Percentiles rank a stretch among this genome's conserved stretches.
These are phyloP conservation scores for Bombus difficillimus DNA, from an alignment of 1,140 invertebrate genomes.

Conservation along the genomic window DNA sequence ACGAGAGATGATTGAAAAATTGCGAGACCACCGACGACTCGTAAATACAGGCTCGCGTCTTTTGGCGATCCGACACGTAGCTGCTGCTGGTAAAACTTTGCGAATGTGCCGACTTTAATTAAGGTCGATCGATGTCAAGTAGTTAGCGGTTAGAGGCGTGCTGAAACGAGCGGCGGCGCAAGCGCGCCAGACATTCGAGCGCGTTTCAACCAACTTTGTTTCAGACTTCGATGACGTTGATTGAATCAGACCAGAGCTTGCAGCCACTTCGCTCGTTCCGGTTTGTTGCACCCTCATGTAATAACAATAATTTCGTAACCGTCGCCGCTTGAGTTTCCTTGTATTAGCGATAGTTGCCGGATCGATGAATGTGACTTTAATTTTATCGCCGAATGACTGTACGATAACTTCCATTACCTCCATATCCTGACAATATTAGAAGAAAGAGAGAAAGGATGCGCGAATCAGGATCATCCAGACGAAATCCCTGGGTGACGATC, in stretches of 20 bases:
- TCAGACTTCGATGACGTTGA: conserved; percentile 47
- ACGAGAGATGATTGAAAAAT: background rate
- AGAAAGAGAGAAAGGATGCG: background rate
- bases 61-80: background rate
- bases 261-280: conserved; percentile 22
- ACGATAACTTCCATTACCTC: too few species aligned
- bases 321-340: too few species aligned
- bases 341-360: background rate
- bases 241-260: conserved; percentile 40
- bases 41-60: conserved; percentile 8
- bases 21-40: background rate
- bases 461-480: background rate
- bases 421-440: background rate
- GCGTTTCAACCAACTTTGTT: conserved; percentile 42
- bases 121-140: conserved; percentile 56
- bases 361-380: background rate
- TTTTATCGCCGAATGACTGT: too few species aligned
- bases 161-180: conserved; percentile 19
- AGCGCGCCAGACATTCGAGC: conserved; percentile 18
- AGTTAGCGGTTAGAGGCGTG: conserved; percentile 46
- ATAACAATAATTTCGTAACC: conserved; percentile 39
- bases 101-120: conserved; percentile 53
- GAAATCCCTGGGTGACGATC: background rate
- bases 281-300: conserved; percentile 16
- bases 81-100: conserved; percentile 32